A percentile compares a stretch with the other conserved stretches of the same genome.
Conservation (phyloP, 2,888 invertebrate species). For the Eumerus sabulonum region DNA sequence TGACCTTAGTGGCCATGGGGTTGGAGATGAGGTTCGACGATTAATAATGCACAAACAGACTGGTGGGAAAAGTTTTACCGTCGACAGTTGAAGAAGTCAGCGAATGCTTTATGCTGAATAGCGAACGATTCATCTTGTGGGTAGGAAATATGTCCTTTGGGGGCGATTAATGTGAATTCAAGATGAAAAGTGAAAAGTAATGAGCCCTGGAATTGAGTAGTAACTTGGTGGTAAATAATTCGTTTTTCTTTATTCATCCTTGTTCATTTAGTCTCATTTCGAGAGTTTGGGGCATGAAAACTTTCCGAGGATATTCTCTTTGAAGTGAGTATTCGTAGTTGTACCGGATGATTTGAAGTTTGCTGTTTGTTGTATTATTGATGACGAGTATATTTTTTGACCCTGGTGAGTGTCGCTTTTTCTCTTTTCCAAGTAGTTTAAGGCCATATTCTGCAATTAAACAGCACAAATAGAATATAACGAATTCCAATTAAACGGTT, state of each 20-base stretch:
- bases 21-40: background rate
- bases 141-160: constrained; percentile 46
- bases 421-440: no score
- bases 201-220: constrained; percentile 45
- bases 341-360: no score
- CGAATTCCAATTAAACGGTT: no score
- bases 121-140: no score
- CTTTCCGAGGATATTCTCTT: constrained; percentile 1
- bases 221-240: constrained; percentile 52
- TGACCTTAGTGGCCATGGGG: constrained; percentile 30
- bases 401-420: no score
- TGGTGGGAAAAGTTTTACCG: constrained; percentile 36
- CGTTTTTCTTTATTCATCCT: constrained; percentile 24
- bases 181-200: constrained; percentile 68
- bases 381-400: no score
- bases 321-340: no score
- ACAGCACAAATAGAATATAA: no score
- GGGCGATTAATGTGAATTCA: constrained; percentile 63
- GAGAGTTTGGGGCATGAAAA: constrained; percentile 29
- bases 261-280: constrained; percentile 3
- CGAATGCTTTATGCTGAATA: no score
- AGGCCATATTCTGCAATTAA: no score
- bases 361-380: no score
- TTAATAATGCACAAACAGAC: constrained; percentile 63
- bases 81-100: background rate